Conservation (phyloP, 1,140 invertebrate genomes). For the Drosophila nannoptera region DNA sequence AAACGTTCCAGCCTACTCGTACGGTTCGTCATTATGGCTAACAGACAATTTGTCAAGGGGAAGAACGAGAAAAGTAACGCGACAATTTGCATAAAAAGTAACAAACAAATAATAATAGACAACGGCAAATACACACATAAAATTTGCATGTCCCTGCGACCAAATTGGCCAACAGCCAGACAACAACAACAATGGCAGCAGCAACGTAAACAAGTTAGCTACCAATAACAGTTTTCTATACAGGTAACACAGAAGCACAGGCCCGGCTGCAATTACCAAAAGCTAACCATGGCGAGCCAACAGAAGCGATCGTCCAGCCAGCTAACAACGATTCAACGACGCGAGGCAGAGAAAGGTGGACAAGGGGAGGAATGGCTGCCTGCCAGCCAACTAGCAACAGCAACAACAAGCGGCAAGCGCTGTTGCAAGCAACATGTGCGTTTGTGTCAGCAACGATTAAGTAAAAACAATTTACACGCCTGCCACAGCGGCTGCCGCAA, state of each 20-base stretch:
- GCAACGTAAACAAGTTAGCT: conserved; percentile 40
- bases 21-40: conserved; percentile 69
- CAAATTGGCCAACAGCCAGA: conserved; percentile 59
- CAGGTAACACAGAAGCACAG: conserved; percentile 65
- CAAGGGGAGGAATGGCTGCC: not conserved
- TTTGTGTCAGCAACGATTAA: conserved; percentile 77
- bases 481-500: conserved; percentile 15
- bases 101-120: conserved; percentile 72
- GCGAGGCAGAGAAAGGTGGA: not conserved
- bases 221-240: conserved; percentile 62
- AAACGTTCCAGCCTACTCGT: conserved; percentile 34
- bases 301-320: conserved; percentile 52
- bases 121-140: conserved; percentile 34
- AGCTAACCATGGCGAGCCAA: conserved; percentile 60
- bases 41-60: conserved; percentile 73
- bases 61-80: conserved; percentile 49
- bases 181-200: conserved; percentile 39
- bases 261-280: conserved; percentile 67
- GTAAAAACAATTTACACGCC: conserved; percentile 78
- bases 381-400: conserved; percentile 7
- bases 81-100: conserved; percentile 73
- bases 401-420: conserved; percentile 19
- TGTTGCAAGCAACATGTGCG: conserved; percentile 66
- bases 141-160: conserved; percentile 72
- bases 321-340: not conserved